A percentile compares a stretch with the other conserved stretches of the same genome.
phyloP scores from a whole-genome alignment of 2,888 invertebrate species.

The Lithodes maja region DNA sequence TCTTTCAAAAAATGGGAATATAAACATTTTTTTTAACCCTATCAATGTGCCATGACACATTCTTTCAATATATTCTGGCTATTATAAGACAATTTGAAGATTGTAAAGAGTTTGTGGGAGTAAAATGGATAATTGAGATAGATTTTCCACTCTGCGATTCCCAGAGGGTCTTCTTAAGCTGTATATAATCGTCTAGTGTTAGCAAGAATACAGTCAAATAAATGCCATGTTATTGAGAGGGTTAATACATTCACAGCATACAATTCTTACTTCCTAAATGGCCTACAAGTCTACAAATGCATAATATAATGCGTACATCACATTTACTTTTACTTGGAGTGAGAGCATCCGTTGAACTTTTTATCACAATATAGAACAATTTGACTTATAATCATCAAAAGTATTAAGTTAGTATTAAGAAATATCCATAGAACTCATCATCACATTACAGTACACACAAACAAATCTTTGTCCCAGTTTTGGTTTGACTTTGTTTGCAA shows the following conservation, averaged over 20 bases:
- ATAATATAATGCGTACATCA: conserved; percentile 65
- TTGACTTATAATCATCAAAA: no score
- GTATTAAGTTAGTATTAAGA: background rate
- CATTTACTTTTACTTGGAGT: conserved; percentile 58
- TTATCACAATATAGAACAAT: conserved; percentile 8
- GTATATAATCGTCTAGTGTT: no score
- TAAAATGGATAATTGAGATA: no score
- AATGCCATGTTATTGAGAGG: background rate
- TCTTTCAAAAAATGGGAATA: conserved; percentile 34
- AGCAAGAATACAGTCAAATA: no score
- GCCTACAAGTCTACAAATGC: conserved; percentile 62
- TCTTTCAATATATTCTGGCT: no score
- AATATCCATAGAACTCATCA: conserved; percentile 53
- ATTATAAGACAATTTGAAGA: no score
- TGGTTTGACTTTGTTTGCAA: no score
- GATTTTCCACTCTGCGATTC: no score
- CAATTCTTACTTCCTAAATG: conserved; percentile 54
- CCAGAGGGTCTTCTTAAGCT: no score
- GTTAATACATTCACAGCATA: conserved; percentile 54
- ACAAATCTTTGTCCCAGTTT: background rate
- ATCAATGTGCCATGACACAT: no score
- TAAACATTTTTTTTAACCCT: conserved; percentile 34
- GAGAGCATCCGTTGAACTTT: conserved; percentile 55
- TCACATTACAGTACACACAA: background rate
- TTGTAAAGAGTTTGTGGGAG: no score